Percentiles rank a stretch among this genome's conserved stretches.
Conservation (phyloP, 2,113 vertebrate species). For the Ceyx margarethae region DNA sequence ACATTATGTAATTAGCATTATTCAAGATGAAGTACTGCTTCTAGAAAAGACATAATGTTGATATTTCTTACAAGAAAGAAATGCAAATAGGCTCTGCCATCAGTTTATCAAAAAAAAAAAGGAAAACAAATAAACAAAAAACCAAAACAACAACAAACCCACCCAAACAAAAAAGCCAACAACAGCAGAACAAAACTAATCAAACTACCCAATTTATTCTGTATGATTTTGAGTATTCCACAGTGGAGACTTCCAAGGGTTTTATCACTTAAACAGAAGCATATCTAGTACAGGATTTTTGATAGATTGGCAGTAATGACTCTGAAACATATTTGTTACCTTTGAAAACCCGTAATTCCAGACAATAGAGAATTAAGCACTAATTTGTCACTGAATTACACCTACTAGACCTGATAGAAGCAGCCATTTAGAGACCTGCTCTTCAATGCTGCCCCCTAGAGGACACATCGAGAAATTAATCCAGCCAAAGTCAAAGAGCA, state of each 20-base stretch:
- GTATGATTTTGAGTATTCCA: neutral
- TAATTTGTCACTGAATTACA: neutral
- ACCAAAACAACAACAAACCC: neutral
- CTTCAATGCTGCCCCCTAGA: conserved; percentile 60
- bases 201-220: neutral
- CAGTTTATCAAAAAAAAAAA: neutral
- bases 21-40: neutral
- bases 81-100: neutral
- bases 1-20: neutral
- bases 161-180: neutral
- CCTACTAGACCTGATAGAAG: neutral
- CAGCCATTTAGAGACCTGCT: neutral
- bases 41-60: conserved; percentile 8
- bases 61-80: conserved; percentile 44
- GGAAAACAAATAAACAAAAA: no score
- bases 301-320: neutral
- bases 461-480: conserved; percentile 19
- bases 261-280: conserved; percentile 13
- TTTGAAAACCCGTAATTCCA: neutral
- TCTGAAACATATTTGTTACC: neutral
- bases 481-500: neutral
- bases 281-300: neutral
- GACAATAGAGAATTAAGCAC: neutral
- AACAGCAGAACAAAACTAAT: neutral
- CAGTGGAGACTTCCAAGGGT: neutral